Evolutionary conservation across 2,888 invertebrate genomes (phyloP).

Genomic region (Idaea aversata): DNA sequence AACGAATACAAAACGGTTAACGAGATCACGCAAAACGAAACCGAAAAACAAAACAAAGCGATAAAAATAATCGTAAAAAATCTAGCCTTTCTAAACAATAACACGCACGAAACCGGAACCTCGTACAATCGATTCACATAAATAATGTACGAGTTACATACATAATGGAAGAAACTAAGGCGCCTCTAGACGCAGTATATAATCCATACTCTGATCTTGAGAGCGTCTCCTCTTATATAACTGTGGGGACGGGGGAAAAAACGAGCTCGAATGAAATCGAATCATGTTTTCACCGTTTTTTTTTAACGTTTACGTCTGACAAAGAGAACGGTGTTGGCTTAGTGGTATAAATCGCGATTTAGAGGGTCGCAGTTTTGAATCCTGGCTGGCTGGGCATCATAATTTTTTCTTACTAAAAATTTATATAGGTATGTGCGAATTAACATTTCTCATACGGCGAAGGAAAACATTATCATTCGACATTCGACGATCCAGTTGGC

Average conservation of each 20-base stretch:
- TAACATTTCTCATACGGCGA: no score
- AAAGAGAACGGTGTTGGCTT: no score
- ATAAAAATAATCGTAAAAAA: slow-evolving; percentile 1
- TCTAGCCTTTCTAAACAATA: not conserved
- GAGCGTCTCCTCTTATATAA: not conserved
- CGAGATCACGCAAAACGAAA: not conserved
- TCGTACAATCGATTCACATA: slow-evolving; percentile 41
- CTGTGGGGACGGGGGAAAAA: not conserved
- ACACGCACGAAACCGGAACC: slow-evolving; percentile 14
- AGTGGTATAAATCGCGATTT: no score
- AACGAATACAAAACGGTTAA: not conserved
- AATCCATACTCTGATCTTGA: not conserved
- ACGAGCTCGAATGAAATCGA: not conserved
- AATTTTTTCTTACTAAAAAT: no score
- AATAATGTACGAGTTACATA: slow-evolving; percentile 49
- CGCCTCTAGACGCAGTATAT: slow-evolving; percentile 5
- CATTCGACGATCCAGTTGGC: no score
- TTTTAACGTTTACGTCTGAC: no score
- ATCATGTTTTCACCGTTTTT: not conserved
- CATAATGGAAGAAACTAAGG: slow-evolving; percentile 41
- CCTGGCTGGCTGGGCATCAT: no score
- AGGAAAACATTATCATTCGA: no score
- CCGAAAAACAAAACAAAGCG: not conserved
- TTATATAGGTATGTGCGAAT: no score
- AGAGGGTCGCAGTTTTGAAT: no score